Base-by-base conservation (phyloP, 37 sponge, comb jelly and placozoan genomes). In the Mnemiopsis leidyi region DNA sequence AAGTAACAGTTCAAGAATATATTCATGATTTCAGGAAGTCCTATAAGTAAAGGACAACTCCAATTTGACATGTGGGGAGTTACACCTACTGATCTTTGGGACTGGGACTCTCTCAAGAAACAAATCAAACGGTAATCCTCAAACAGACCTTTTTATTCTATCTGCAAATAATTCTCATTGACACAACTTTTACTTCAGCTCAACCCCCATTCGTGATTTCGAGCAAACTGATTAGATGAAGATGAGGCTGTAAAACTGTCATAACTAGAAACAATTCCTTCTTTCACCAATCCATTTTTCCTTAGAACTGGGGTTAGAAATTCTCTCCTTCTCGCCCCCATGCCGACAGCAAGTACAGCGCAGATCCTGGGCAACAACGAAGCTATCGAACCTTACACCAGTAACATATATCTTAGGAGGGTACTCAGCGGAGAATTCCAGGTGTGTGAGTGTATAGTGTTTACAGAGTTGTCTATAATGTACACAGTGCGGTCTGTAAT, bases 331-430 rank as follows among this genome's bases (percentile, higher is more conserved):
- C 69, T 99, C 68, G 97, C 99, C 36, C 99, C 99, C 26, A 99
- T 99, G 99, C 99, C 99, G 0, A 99, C 99, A 13, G 99, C 99
- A 39, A 97, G 97, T 69, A 99, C 99, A 30, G 99, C 99, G 23
- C 99, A 99, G 77, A 99, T 99, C 85, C 95, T 99, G 24, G 99
- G 99, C 18, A 99, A 99, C 94, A 99, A 99, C 82, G 99, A 99
- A 94, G 96, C 97, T 73, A 96, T 99, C 93, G 99, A 99, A 92
- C 99, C 99, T 0, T 99, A 97, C 94, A 99, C 99, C 68, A 96
- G 97, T 93, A 99, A 99, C 95, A 96, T 99, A 38, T 99, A 99
- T 93, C 93, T 93, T 16, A 38, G 99, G 38, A 83, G 99, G 23
- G 99, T 99, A 13, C 94, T 99, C 40, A 95, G 96, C 0, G 99